phyloP scores from a whole-genome alignment of 2,797 vertebrate species.

The Poeciliopsis gracilis region DNA sequence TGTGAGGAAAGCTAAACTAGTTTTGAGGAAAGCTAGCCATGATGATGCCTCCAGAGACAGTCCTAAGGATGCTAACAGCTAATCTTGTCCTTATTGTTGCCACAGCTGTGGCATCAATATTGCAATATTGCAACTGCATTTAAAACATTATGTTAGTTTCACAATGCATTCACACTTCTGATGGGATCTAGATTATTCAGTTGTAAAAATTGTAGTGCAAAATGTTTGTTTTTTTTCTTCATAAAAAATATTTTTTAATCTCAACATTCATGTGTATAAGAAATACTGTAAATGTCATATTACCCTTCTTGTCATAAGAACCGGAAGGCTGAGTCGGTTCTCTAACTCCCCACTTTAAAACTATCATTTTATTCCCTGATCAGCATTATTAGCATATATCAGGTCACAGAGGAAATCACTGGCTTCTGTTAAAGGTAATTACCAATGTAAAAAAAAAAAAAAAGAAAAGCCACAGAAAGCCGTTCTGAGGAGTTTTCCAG shows the following conservation, averaged over 20 bases:
- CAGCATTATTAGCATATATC: neutral
- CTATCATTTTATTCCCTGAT: neutral
- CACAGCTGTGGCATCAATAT: too few relatives aligned
- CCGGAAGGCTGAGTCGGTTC: neutral
- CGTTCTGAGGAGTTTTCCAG: neutral
- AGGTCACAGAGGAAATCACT: neutral
- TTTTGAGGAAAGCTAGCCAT: too few relatives aligned
- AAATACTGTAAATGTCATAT: neutral
- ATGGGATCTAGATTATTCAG: neutral
- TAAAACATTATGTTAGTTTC: neutral
- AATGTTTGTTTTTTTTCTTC: neutral
- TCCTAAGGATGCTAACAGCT: neutral
- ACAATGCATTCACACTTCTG: neutral
- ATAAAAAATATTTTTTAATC: neutral
- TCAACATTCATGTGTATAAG: too few relatives aligned
- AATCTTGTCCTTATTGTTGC: neutral
- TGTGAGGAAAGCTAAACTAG: neutral
- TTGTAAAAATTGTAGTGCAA: neutral
- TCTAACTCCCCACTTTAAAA: neutral
- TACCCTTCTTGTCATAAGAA: neutral
- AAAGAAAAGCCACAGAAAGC: neutral
- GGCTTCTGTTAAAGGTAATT: neutral
- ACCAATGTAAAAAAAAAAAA: neutral
- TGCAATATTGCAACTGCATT: neutral
- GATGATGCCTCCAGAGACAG: neutral